phyloP scores from a whole-genome alignment of 2,888 invertebrate genomes.

The Hecatera dysodea region DNA sequence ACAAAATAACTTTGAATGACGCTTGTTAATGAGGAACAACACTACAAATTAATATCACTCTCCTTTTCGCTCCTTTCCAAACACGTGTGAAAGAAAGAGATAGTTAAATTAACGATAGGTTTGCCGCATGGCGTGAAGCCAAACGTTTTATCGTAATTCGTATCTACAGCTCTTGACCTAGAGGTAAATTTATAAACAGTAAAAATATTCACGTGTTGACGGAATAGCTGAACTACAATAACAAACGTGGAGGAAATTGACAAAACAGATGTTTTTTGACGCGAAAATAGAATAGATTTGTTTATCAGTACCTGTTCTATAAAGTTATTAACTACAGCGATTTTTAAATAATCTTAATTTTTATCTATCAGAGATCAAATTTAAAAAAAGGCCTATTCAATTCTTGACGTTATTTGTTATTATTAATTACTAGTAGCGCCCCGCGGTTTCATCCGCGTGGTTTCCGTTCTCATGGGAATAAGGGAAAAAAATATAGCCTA shows the following conservation, averaged over 20 bases:
- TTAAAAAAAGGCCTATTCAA: neutral
- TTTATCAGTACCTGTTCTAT: neutral
- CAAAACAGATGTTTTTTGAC: slow-evolving; percentile 50
- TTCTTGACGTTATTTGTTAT: neutral
- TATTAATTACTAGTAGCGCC: too few species aligned
- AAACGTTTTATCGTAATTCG: slow-evolving; percentile 75
- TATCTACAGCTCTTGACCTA: slow-evolving; percentile 85
- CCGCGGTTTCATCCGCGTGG: too few species aligned
- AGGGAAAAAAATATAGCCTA: too few species aligned
- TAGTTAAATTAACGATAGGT: slow-evolving; percentile 41
- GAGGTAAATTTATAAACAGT: slow-evolving; percentile 79
- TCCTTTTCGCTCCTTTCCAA: slow-evolving; percentile 42
- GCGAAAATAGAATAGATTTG: slow-evolving; percentile 42
- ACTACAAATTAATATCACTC: slow-evolving; percentile 45
- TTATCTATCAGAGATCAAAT: neutral
- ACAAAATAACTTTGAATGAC: slow-evolving; percentile 64
- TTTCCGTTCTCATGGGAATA: too few species aligned
- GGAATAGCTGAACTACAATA: slow-evolving; percentile 68
- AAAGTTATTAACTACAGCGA: neutral
- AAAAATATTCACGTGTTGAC: slow-evolving; percentile 65
- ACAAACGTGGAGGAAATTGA: slow-evolving; percentile 53
- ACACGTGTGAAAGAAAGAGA: slow-evolving; percentile 59
- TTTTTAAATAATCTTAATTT: neutral
- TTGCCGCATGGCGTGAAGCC: slow-evolving; percentile 76
- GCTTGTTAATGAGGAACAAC: slow-evolving; percentile 55